Evolutionary conservation across 2,888 invertebrate species (phyloP).

Genomic region (Plebejus argus): DNA sequence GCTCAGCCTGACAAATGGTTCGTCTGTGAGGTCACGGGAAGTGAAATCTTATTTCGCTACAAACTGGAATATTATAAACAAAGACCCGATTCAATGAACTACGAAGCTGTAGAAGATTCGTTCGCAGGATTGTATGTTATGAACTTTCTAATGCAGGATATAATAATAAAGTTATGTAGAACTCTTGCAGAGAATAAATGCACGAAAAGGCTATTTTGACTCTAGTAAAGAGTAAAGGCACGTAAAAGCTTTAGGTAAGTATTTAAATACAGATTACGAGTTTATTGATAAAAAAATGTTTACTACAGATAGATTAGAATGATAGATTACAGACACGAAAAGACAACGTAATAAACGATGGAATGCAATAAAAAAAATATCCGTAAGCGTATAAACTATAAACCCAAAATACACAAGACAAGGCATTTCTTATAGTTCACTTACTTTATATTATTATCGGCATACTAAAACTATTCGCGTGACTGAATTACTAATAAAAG

Average conservation of each 20-base stretch:
- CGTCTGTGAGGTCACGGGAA: slow-evolving; percentile 57
- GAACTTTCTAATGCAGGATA: neutral
- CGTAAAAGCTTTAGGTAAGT: neutral
- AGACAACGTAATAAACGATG: neutral
- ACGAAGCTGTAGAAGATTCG: neutral
- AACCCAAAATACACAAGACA: slow-evolving; percentile 6
- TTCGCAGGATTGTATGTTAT: neutral
- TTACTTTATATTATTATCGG: neutral
- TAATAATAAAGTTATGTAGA: too few relatives aligned
- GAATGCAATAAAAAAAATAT: slow-evolving; percentile 2
- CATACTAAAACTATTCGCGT: slow-evolving; percentile 44
- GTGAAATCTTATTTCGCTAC: slow-evolving; percentile 36
- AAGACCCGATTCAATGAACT: neutral
- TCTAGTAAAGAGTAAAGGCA: neutral
- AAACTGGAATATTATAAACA: slow-evolving; percentile 32
- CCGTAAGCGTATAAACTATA: neutral
- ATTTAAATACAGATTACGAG: neutral
- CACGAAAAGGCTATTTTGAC: neutral
- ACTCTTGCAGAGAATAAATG: neutral
- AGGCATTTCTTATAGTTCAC: slow-evolving; percentile 8
- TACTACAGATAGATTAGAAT: neutral
- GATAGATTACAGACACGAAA: slow-evolving; percentile 17
- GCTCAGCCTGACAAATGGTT: slow-evolving; percentile 73
- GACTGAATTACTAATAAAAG: slow-evolving; percentile 56
- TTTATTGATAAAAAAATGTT: neutral